Percentiles rank a stretch among this genome's conserved stretches.
phyloP scores from a whole-genome alignment of 2,888 invertebrate genomes.

The Hirudinaria manillensis region DNA sequence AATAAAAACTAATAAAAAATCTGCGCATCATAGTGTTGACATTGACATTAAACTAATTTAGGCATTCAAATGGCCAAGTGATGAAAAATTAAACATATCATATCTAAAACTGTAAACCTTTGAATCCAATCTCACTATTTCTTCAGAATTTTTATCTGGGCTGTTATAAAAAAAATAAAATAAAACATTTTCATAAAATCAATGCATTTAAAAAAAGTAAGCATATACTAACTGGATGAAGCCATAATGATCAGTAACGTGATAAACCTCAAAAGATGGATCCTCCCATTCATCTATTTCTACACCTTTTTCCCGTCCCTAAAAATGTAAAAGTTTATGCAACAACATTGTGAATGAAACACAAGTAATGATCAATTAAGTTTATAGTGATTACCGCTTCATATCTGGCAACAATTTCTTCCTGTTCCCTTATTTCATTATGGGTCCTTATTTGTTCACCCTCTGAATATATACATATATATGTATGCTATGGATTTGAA shows the following conservation, averaged over 20 bases:
- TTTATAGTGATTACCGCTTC: neutral
- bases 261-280: slow-evolving; percentile 85
- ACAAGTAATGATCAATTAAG: neutral
- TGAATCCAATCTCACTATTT: no score
- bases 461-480: no score
- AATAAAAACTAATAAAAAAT: no score
- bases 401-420: slow-evolving; percentile 23
- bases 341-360: neutral
- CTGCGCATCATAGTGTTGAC: no score
- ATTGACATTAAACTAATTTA: no score
- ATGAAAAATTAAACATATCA: neutral
- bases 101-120: neutral
- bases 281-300: slow-evolving; percentile 92
- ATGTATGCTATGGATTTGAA: no score
- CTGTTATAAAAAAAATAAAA: neutral
- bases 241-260: slow-evolving; percentile 88
- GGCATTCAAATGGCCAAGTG: neutral
- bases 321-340: neutral
- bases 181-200: neutral
- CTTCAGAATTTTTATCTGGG: no score
- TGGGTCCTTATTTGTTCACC: no score
- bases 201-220: neutral
- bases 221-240: slow-evolving; percentile 70
- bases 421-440: neutral
- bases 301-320: slow-evolving; percentile 34